Evolutionary conservation across 2,113 vertebrate species (phyloP).

Genomic region (Panthera uncia): DNA sequence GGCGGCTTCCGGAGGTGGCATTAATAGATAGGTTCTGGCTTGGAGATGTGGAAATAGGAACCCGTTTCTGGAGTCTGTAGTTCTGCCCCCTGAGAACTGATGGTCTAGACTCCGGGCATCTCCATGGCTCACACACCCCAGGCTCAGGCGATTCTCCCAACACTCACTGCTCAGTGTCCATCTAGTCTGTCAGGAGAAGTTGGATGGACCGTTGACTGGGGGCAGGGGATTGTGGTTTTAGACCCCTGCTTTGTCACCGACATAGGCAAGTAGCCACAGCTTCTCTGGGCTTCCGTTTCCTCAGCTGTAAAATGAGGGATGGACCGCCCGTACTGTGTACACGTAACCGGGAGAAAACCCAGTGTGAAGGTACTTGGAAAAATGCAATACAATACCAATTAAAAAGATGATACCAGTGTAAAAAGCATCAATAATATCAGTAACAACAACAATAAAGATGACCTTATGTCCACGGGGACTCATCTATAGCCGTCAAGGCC

Average conservation of each 20-base stretch:
- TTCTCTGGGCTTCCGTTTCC: not conserved
- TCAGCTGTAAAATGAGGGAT: not conserved
- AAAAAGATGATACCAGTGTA: not conserved
- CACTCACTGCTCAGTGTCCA: not conserved
- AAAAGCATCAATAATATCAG: not conserved
- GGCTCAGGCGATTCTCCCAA: not conserved
- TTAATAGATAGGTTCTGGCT: not conserved
- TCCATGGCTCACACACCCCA: not conserved
- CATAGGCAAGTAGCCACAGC: not conserved
- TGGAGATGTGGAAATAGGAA: not conserved
- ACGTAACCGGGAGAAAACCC: not conserved
- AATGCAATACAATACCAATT: not conserved
- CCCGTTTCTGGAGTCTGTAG: not conserved
- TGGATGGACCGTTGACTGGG: not conserved
- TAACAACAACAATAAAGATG: not conserved
- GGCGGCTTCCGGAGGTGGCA: not conserved
- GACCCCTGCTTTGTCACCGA: not conserved
- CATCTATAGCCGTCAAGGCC: not conserved
- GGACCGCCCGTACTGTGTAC: fast-evolving
- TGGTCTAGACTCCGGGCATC: not conserved
- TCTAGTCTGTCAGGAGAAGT: not conserved
- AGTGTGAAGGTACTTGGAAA: not conserved
- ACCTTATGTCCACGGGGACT: not conserved
- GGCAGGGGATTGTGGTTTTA: not conserved
- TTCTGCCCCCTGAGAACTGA: not conserved